Evolutionary conservation across 2,797 vertebrate species (phyloP).

Genomic region (Lepidocolaptes lacrymiger): DNA sequence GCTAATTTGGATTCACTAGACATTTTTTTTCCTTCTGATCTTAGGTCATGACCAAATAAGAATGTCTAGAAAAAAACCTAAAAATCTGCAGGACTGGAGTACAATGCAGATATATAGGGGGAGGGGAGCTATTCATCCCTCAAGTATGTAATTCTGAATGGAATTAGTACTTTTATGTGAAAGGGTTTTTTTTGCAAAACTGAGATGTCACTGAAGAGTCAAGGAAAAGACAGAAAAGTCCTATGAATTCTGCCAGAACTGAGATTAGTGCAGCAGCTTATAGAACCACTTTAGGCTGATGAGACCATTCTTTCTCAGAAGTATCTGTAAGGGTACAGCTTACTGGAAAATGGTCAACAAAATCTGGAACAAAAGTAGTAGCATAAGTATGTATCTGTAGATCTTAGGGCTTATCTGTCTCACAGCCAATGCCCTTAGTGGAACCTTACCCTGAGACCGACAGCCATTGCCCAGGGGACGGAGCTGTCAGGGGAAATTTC

Average conservation of each 20-base stretch:
- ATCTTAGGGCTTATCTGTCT: background rate
- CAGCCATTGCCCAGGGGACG: background rate
- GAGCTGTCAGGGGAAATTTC: background rate
- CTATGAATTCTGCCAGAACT: background rate
- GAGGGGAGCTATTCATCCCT: background rate
- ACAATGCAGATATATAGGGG: background rate
- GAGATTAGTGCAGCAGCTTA: background rate
- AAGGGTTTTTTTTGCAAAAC: background rate
- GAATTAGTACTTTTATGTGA: background rate
- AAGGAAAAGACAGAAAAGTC: background rate
- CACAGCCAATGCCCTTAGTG: background rate
- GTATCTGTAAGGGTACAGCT: background rate
- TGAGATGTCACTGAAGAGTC: background rate
- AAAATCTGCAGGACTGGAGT: background rate
- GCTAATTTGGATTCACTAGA: background rate
- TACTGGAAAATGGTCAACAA: background rate
- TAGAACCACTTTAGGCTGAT: background rate
- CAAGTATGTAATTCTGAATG: background rate
- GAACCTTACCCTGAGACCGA: background rate
- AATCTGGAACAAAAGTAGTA: background rate
- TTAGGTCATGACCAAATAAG: background rate
- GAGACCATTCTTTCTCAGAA: background rate
- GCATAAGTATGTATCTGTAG: background rate
- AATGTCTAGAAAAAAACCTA: background rate
- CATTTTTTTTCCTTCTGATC: background rate